Conservation (phyloP, 2,888 invertebrate species). For the Bombylius major region DNA sequence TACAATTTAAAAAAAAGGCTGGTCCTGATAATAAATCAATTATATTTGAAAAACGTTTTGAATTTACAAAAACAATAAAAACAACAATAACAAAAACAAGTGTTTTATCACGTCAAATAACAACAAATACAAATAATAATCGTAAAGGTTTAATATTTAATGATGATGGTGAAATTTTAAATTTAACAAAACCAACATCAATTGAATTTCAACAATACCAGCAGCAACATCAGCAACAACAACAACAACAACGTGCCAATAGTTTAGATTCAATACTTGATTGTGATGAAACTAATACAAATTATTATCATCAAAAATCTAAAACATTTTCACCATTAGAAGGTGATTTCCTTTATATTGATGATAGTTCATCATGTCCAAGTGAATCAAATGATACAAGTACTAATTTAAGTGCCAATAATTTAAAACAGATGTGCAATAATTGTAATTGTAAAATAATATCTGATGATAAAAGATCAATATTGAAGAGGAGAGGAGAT, state of each 20-base stretch:
- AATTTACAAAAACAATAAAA: constrained; percentile 25
- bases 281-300: constrained; percentile 10
- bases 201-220: no score
- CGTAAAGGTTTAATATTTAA: constrained; percentile 25
- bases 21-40: constrained; percentile 13
- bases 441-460: background rate
- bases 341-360: constrained; percentile 30
- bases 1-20: constrained; percentile 18
- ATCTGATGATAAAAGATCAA: background rate
- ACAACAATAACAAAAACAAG: constrained; percentile 29
- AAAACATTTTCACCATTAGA: constrained; percentile 5
- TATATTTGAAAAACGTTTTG: constrained; percentile 21
- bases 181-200: constrained; percentile 3
- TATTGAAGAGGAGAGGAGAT: background rate
- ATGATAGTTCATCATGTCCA: constrained; percentile 31
- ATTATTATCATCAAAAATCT: background rate
- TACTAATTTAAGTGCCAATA: constrained; percentile 12
- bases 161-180: constrained; percentile 17
- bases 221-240: constrained; percentile 9
- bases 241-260: constrained; percentile 26
- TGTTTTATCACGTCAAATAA: constrained; percentile 3
- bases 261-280: constrained; percentile 32
- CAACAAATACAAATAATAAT: constrained; percentile 18
- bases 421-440: no score
- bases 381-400: constrained; percentile 27